Base-by-base conservation (phyloP, 53 echinoderm and acorn worm species). In the Echinometra lucunter region DNA sequence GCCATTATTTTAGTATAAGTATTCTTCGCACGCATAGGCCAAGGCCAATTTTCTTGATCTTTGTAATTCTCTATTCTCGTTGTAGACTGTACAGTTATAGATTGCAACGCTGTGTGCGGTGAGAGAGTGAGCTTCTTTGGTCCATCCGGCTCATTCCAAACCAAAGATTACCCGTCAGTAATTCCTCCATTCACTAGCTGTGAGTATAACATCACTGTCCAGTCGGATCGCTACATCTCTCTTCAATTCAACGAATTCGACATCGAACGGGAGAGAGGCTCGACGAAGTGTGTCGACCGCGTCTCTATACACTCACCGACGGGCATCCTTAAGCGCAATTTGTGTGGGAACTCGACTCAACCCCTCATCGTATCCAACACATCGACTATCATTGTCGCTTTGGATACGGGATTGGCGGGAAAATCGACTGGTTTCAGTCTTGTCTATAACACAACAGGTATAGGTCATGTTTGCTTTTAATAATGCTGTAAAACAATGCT, bases 161-260 rank as follows among this genome's bases (percentile, higher is more conserved):
- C 97, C 92, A 95, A 82, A 1, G 35, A 88, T 75, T 97, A 93
- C 92, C 97, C 97, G 42, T 95, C 97, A 35, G 42, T 74, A 37
- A 90, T 96, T 4, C 94, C 96, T 23, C 97, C 97, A 21, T 97
- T 96, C 91, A 97, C 95, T 74, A 66, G 91, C 60, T 97, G 97
- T 75, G 37, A 93, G 66, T 97, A 95, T 93, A 95, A 37, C 0
- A 96, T 97, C 27, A 93, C 69, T 10, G 93, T 94, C 18, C 57
- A 90, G 2, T 32, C 37, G 0, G 97, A 88, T 16, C 74, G 15
- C 67, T 97, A 93, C 94, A 92, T 97, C 87, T 69, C 47, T 1
- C 87, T 97, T 19, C 35, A 89, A 12, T 97, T 97, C 85, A 58
- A 81, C 57, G 94, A 94, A 42, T 96, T 97, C 91, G 63, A 96